Evolutionary conservation across 2,888 invertebrate genomes (phyloP), one percentile per base, ranked within the genome.

Genomic region (Cordilura impudica): DNA sequence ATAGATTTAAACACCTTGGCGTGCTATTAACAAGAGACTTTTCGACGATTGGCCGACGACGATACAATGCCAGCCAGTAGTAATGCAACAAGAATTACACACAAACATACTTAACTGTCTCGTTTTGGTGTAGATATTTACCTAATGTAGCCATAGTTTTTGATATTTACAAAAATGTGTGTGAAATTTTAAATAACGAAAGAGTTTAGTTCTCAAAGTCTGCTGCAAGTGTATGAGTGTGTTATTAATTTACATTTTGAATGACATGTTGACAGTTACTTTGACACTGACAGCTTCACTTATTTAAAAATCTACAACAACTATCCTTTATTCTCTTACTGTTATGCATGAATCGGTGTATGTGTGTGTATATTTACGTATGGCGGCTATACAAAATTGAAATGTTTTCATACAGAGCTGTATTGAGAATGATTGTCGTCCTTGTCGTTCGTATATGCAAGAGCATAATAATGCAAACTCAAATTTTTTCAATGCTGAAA

Each of bases 231-330:
- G 71, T 60, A 73, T 70, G 60, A 75, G 71, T 75, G 51, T 75
- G 83, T 84, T 86, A 84, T 86, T 86, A 85, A 86, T 86, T 86
- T 85, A 83, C 85, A 85, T 84, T 86, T 84, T 87, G 87, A 86
- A 84, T 86, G 86, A 84, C 86, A 86, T 86, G 86, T 84, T 87
- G 87, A 86, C 86, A 87, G 86, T 85, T 85, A 83, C 83, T 85
- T 86, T 86, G 85, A 87, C 86, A 87, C 82, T 85, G 86, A 85
- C 85, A 85, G 84, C 84, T 83, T 83, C 70, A 75, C 79, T 75
- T 75, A 66, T 63, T 58, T 39, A 65, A 58, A n/a, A 65, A 78
- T 53, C 54, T 75, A 35, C 49, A 60, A 45, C 35, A 65, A 69
- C 69, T 73, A 31, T 65, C 58, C 31, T 14, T 5, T 26, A 73